Evolutionary conservation across 2,888 invertebrate genomes (phyloP), one percentile per base, ranked within the genome.

Genomic region (Rapana venosa): DNA sequence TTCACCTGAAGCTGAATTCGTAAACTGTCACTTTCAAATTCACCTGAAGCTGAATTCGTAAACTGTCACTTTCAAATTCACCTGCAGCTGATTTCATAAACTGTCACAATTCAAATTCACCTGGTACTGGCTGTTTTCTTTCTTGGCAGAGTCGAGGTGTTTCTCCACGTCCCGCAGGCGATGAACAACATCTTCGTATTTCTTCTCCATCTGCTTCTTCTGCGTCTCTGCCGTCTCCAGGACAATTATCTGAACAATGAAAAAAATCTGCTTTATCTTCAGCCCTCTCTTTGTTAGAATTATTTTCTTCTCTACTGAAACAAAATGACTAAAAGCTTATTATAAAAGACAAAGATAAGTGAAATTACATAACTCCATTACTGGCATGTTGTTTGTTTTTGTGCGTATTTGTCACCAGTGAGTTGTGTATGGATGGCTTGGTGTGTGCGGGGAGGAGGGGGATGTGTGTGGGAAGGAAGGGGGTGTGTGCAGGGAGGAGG

Each of bases 211-310:
- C 94, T 98, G 97, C 93, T 98, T 98, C 92, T 97, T 97, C 95
- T 98, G 97, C 90, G 98, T 97, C 90, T 98, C 98, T 90, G 97
- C 97, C 91, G 97, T 97, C 96, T 98, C 98, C 96, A 98, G 97
- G 95, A 98, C 98, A 95, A 98, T 97, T 95, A 98, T 96, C 98
- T 98, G 96, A 20, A 66, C 32, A 58, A 56, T 26, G 61, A 17
- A 79, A 56, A 35, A n/a, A n/a, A 22, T 2, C 22, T 22, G n/a
- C 11, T 11, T 74, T 4, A 74, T 30, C n/a, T 26, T 74, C n/a
- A 61, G 22, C 22, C 4, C 61, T 61, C 22, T 47, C 4, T 2
- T 47, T 47, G 47, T 2, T 47, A 47, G 47, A 47, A n/a, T 47
- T 47, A 5, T 47, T 47, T 47, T 47, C 2, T 47, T 47, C 8